Evolutionary conservation across 1,140 invertebrate genomes (phyloP).

Genomic region (Galendromus occidentalis): DNA sequence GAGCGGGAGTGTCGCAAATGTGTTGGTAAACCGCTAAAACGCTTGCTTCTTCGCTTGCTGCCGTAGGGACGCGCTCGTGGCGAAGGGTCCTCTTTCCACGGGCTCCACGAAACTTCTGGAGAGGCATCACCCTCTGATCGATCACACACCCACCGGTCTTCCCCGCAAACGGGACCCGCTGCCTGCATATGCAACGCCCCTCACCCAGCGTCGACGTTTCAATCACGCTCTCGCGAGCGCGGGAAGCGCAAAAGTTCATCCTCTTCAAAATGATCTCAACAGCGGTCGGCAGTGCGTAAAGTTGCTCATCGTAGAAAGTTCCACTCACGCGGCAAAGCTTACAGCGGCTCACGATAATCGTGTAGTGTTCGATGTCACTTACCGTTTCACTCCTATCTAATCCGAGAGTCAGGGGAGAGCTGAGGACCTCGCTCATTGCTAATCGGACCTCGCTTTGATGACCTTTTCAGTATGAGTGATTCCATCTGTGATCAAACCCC

Average conservation of each 20-base stretch:
- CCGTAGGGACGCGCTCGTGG: too few relatives aligned
- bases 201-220: background rate
- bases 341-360: too few relatives aligned
- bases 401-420: too few relatives aligned
- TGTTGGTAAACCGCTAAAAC: background rate
- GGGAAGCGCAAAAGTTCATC: background rate
- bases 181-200: background rate
- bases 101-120: background rate
- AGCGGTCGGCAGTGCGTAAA: too few relatives aligned
- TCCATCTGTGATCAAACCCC: constrained; percentile 20
- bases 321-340: too few relatives aligned
- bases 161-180: constrained; percentile 2
- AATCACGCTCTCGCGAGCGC: background rate
- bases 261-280: constrained; percentile 6
- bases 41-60: too few relatives aligned
- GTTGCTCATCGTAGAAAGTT: too few relatives aligned
- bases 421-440: too few relatives aligned
- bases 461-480: constrained; percentile 16
- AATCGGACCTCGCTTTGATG: too few relatives aligned
- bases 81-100: background rate
- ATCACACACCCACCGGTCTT: background rate
- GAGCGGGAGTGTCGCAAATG: background rate
- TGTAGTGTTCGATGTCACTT: too few relatives aligned
- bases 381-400: too few relatives aligned
- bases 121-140: background rate